Evolutionary conservation across 2,888 invertebrate species (phyloP).

Genomic region (Endotricha flammealis): DNA sequence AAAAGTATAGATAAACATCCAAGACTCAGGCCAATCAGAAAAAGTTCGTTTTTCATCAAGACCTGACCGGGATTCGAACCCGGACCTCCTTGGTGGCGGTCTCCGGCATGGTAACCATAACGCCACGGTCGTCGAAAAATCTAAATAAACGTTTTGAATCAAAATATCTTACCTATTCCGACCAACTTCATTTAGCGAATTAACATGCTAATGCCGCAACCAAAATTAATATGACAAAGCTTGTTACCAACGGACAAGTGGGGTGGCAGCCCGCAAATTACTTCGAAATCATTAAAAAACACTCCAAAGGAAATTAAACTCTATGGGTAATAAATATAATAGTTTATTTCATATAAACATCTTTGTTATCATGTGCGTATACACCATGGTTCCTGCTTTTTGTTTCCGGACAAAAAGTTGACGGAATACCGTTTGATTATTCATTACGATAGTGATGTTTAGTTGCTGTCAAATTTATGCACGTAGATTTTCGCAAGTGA

Average conservation of each 20-base stretch:
- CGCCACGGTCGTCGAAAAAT: too few relatives aligned
- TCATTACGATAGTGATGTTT: slow-evolving; percentile 40
- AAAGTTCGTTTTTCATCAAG: too few relatives aligned
- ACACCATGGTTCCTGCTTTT: slow-evolving; percentile 63
- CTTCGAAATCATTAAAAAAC: slow-evolving; percentile 12
- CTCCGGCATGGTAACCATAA: too few relatives aligned
- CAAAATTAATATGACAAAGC: slow-evolving; percentile 3
- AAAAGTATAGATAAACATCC: too few relatives aligned
- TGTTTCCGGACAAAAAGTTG: slow-evolving; percentile 50
- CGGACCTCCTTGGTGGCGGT: too few relatives aligned
- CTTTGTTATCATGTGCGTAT: slow-evolving; percentile 21
- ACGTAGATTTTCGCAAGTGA: slow-evolving; percentile 21
- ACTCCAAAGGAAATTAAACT: slow-evolving; percentile 23
- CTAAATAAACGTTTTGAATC: too few relatives aligned
- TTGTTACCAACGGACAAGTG: slow-evolving; percentile 17
- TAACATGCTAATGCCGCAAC: slow-evolving; percentile 1
- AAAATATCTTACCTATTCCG: not conserved
- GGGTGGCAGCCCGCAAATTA: slow-evolving; percentile 30
- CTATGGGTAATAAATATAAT: slow-evolving; percentile 21
- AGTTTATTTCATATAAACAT: slow-evolving; percentile 16
- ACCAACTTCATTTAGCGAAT: not conserved
- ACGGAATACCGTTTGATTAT: slow-evolving; percentile 41
- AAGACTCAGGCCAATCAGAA: too few relatives aligned
- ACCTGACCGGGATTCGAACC: too few relatives aligned
- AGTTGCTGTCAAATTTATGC: slow-evolving; percentile 29